Evolutionary conservation across 2,888 invertebrate genomes (phyloP).

Genomic region (Tenthredo distinguenda): DNA sequence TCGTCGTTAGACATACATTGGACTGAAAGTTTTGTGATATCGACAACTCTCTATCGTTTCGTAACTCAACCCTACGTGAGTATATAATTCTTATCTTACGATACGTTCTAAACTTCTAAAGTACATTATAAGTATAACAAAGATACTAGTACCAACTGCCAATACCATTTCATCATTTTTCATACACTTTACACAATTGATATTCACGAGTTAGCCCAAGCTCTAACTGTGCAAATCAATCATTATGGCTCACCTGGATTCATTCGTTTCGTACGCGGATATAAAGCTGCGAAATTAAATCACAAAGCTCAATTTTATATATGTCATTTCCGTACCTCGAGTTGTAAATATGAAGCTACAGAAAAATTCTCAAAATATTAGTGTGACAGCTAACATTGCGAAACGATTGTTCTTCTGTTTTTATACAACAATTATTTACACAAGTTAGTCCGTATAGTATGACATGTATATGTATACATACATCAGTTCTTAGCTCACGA

Average conservation of each 20-base stretch:
- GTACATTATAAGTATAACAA: not conserved
- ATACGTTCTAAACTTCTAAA: not conserved
- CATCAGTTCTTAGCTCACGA: not conserved
- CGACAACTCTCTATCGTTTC: constrained; percentile 38
- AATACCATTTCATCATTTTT: not conserved
- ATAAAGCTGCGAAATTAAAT: not conserved
- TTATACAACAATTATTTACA: not conserved
- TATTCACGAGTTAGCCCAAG: not conserved
- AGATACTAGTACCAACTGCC: too few relatives aligned
- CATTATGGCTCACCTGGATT: not conserved
- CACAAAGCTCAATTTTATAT: not conserved
- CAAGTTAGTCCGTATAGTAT: not conserved
- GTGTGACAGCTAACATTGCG: not conserved
- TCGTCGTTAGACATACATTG: not conserved
- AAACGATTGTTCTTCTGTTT: not conserved
- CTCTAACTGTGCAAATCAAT: not conserved
- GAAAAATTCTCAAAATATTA: not conserved
- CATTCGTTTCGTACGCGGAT: not conserved
- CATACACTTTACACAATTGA: not conserved
- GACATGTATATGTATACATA: not conserved
- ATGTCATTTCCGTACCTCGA: not conserved
- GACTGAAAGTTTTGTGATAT: constrained; percentile 34
- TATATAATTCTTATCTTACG: constrained; percentile 19
- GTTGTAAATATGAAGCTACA: not conserved
- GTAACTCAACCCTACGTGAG: constrained; percentile 4